These are phyloP conservation scores for Phorcus lineatus DNA, from an alignment of 2,888 invertebrate genomes.

Conservation along the genomic window DNA sequence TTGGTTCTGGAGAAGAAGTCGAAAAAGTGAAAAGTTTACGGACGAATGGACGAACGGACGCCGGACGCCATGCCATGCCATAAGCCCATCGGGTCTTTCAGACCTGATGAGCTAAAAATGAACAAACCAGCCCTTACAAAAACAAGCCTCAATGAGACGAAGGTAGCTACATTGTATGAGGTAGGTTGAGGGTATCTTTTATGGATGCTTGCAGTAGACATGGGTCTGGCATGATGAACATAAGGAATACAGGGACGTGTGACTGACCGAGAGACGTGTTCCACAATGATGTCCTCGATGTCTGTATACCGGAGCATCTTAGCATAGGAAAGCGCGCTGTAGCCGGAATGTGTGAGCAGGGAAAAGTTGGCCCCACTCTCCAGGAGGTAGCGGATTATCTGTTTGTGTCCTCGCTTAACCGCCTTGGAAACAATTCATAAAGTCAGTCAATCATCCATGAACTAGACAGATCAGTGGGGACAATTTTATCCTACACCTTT, in stretches of 20 bases:
- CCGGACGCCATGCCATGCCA: no score
- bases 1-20: no score
- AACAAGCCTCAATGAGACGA: no score
- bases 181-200: no score
- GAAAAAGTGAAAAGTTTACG: no score
- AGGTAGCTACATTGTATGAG: no score
- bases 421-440: constrained; percentile 55
- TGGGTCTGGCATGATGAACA: no score
- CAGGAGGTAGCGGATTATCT: constrained; percentile 67
- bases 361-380: constrained; percentile 72
- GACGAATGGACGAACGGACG: no score
- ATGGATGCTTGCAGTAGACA: no score
- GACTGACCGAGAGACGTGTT: constrained; percentile 68
- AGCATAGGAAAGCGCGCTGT: constrained; percentile 67
- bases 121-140: no score
- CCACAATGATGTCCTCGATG: constrained; percentile 63
- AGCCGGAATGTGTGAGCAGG: constrained; percentile 55
- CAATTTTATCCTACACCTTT: not conserved
- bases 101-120: no score
- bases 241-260: not conserved
- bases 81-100: no score
- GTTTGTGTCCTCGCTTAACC: constrained; percentile 66
- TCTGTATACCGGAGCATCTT: constrained; percentile 56
- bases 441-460: not conserved
- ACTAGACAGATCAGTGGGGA: not conserved